Evolutionary conservation across 2,888 invertebrate genomes (phyloP).

Genomic region (Cylindroiulus punctatus): DNA sequence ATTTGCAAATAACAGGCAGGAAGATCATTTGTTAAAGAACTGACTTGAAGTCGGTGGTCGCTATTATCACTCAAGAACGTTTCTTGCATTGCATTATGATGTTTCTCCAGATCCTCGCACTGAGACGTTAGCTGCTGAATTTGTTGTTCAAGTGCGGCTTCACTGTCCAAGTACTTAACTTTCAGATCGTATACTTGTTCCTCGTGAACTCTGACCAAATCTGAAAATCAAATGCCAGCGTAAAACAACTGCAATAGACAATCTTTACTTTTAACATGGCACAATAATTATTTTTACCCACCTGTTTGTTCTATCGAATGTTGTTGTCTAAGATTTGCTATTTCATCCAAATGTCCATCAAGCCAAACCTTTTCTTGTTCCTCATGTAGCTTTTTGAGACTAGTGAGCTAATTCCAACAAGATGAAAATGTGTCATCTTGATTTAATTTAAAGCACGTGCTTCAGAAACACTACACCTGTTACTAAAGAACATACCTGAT

Average conservation of each 20-base stretch:
- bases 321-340: not conserved
- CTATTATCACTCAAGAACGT: not conserved
- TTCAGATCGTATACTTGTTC: not conserved
- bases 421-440: not conserved
- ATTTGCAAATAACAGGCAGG: not conserved
- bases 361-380: not conserved
- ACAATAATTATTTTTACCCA: not conserved
- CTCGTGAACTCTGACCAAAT: not conserved
- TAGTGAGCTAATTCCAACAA: not conserved
- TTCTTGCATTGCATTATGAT: not conserved
- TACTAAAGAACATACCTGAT: not conserved
- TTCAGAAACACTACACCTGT: not conserved
- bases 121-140: not conserved
- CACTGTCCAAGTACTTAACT: not conserved
- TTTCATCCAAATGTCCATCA: not conserved
- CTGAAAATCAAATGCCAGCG: not conserved
- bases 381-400: not conserved
- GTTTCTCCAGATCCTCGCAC: not conserved
- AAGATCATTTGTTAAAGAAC: not conserved
- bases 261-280: no score
- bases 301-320: not conserved
- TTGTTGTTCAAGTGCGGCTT: not conserved
- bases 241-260: not conserved
- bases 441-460: not conserved
- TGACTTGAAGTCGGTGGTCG: slow-evolving; percentile 29